phyloP scores from a whole-genome alignment of 1,140 invertebrate genomes.

The Orussus abietinus region DNA sequence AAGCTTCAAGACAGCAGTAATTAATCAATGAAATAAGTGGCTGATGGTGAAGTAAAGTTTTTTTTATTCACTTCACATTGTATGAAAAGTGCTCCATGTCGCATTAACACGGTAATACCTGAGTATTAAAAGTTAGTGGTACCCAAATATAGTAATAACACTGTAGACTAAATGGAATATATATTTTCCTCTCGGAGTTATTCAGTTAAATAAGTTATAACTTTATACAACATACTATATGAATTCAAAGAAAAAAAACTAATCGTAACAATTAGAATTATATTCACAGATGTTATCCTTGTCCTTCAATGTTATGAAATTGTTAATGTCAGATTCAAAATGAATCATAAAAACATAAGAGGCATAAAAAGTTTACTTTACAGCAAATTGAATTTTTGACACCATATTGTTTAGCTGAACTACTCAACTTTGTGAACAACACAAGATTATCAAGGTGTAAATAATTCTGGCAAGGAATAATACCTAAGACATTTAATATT shows the following conservation, averaged over 20 bases:
- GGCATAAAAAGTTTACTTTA: constrained; percentile 6
- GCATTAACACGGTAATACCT: constrained; percentile 22
- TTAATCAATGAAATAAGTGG: constrained; percentile 51
- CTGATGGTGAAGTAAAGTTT: constrained; percentile 43
- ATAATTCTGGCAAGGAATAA: constrained; percentile 33
- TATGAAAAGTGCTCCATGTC: constrained; percentile 44
- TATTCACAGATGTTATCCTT: no score
- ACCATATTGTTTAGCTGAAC: constrained; percentile 26
- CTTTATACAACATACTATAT: no score
- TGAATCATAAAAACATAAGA: no score
- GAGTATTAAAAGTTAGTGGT: constrained; percentile 25
- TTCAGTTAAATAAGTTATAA: no score
- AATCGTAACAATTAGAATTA: no score
- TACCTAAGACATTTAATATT: constrained; percentile 30
- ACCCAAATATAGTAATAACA: constrained; percentile 15
- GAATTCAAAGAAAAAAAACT: no score
- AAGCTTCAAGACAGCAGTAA: constrained; percentile 57
- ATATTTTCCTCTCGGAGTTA: no score
- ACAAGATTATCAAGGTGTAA: constrained; percentile 18
- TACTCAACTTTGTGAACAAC: constrained; percentile 25
- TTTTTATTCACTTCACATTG: constrained; percentile 53
- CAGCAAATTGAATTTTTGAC: neutral
- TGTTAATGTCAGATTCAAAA: constrained; percentile 6
- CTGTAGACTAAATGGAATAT: no score
- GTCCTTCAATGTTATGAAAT: no score